phyloP scores from a whole-genome alignment of 2,888 invertebrate genomes.

The Eupelmus urozonus region DNA sequence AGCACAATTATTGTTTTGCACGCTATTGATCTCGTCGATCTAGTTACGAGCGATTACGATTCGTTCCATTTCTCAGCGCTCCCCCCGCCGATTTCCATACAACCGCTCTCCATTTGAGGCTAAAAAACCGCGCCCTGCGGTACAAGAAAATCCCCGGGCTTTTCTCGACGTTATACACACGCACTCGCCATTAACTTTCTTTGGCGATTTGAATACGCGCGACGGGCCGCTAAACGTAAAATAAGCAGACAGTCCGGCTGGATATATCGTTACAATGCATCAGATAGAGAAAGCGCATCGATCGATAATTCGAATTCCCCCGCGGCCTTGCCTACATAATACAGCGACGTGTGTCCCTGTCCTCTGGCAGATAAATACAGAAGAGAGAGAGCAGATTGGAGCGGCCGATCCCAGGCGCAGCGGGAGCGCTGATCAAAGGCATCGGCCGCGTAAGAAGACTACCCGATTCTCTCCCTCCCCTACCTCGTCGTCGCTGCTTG shows the following conservation, averaged over 20 bases:
- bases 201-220: conserved; percentile 2
- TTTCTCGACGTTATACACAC: not conserved
- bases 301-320: conserved; percentile 42
- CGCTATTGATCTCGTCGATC: conserved; percentile 12
- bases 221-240: no score
- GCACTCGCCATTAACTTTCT: conserved; percentile 8
- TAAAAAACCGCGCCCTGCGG: no score
- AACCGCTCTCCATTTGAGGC: no score
- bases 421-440: conserved; percentile 54
- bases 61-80: not conserved
- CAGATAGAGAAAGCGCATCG: conserved; percentile 2
- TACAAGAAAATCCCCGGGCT: no score
- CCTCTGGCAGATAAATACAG: conserved; percentile 46
- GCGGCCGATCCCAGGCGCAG: conserved; percentile 22
- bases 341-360: not conserved
- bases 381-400: conserved; percentile 46
- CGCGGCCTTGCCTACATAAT: not conserved
- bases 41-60: not conserved
- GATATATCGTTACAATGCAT: conserved; percentile 45
- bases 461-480: not conserved
- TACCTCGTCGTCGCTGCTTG: not conserved
- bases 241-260: not conserved
- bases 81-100: not conserved
- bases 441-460: conserved; percentile 19
- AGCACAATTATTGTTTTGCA: conserved; percentile 26